These are phyloP conservation scores for Strix aluco DNA, from an alignment of 2,113 vertebrate species.

Conservation along the genomic window DNA sequence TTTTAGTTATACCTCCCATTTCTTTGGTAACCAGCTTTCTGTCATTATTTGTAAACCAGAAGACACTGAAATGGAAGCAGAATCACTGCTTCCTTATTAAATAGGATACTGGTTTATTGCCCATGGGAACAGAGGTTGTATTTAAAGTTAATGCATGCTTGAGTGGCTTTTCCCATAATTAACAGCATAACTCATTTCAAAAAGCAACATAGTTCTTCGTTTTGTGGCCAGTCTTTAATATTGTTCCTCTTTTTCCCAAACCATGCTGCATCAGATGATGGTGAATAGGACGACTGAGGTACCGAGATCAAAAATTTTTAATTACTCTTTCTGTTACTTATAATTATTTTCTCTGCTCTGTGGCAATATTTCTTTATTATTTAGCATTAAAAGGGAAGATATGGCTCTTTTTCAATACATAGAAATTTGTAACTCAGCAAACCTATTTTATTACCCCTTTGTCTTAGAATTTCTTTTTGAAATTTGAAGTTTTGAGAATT, in stretches of 20 bases:
- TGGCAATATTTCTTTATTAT: not conserved
- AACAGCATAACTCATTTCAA: slow-evolving; percentile 29
- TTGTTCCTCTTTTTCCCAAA: slow-evolving; percentile 80
- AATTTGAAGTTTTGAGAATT: not conserved
- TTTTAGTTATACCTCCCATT: not conserved
- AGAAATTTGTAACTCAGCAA: not conserved
- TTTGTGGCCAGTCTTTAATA: slow-evolving; percentile 65
- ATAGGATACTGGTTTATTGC: not conserved
- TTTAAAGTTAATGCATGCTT: slow-evolving; percentile 58
- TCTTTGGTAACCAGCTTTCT: not conserved
- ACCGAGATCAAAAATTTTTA: slow-evolving; percentile 72
- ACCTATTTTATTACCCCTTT: not conserved
- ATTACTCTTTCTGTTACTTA: slow-evolving; percentile 53
- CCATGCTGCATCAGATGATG: slow-evolving; percentile 96
- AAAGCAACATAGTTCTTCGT: slow-evolving; percentile 15
- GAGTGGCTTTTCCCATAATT: slow-evolving; percentile 31
- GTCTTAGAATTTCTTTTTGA: not conserved
- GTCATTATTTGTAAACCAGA: not conserved
- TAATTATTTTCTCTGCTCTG: not conserved
- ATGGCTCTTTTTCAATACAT: not conserved
- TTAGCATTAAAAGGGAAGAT: not conserved
- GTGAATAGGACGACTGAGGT: slow-evolving; percentile 99
- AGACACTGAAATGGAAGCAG: not conserved
- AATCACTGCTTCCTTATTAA: not conserved
- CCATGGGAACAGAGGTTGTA: not conserved